These are phyloP conservation scores for Agrilus mali DNA, from an alignment of 2,888 invertebrate genomes.

Conservation along the genomic window DNA sequence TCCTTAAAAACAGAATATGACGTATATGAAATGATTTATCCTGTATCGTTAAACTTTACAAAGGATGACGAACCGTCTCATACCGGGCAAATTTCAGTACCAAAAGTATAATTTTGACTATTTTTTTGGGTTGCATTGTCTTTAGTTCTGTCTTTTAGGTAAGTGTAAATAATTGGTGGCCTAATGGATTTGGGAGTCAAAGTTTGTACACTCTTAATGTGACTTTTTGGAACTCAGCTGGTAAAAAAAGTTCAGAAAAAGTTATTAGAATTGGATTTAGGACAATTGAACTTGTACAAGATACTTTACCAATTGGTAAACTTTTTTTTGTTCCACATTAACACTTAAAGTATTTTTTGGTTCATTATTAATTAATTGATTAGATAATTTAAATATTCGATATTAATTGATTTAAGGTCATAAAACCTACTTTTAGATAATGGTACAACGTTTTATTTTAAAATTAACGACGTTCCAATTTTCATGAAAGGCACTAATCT, in stretches of 20 bases:
- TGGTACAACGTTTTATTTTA: constrained; percentile 76
- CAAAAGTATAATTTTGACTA: constrained; percentile 16
- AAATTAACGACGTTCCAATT: constrained; percentile 66
- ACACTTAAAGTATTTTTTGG: too few relatives aligned
- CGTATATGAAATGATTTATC: constrained; percentile 9
- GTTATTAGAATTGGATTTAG: constrained; percentile 71
- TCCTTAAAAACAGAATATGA: constrained; percentile 14
- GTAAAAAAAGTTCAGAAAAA: constrained; percentile 33
- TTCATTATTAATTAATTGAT: background rate
- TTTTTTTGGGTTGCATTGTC: background rate
- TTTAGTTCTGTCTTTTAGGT: constrained; percentile 25
- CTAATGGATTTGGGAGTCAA: constrained; percentile 80
- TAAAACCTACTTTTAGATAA: constrained; percentile 12
- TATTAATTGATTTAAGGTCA: background rate
- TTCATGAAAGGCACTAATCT: constrained; percentile 94
- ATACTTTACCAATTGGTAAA: constrained; percentile 32
- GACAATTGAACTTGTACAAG: constrained; percentile 71
- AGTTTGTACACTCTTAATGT: constrained; percentile 57
- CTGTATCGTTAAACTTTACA: constrained; percentile 2
- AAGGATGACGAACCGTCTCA: too few relatives aligned
- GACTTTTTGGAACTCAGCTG: constrained; percentile 32
- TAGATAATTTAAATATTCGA: background rate
- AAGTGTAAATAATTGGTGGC: constrained; percentile 75
- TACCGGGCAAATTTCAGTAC: constrained; percentile 9
- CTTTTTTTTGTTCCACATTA: too few relatives aligned